Base-by-base conservation (phyloP, 2,113 vertebrate species). In the Sula dactylatra region DNA sequence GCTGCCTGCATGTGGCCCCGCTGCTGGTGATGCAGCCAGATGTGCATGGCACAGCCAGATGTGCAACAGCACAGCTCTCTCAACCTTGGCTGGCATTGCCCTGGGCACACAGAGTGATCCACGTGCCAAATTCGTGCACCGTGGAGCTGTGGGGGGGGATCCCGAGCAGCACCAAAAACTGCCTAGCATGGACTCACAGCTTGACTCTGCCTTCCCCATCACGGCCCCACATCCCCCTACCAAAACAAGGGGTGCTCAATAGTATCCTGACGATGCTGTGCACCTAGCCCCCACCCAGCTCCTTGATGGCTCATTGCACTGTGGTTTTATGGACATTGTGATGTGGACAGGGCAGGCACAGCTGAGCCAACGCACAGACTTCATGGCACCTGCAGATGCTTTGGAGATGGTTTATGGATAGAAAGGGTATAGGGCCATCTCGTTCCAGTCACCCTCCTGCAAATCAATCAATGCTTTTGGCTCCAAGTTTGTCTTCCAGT, bases 51-150 rank as follows among this genome's bases (percentile, higher is more conserved):
- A 20, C 34, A 81, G 52, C 50, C 50, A 50, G 50, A 50, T 73
- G 58, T 59, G 16, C 19, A 5, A 27, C 55, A 5, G 32, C 55
- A 73, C 20, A 81, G 55, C 27, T 16, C n/a, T 90, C 40, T 55
- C 0, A 0, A 25, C 20, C 34, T 86, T 9, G 2, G 16, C 16
- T 55, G 56, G 13, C 31, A 54, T 16, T 1, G 3, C 25, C 22
- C 10, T 62, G 61, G 44, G 55, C 64, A 74, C 29, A 19, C 6
- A 4, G 31, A 69, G 24, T 2, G 11, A 40, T 61, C 40, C 71
- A 59, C 1, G 1, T 0, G 9, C 69, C 0, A 0, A 83, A 82
- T 26, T 89, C 10, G 7, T 13, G 16, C 22, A 26, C 20, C 2
- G 2, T 0, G 2, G 27, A 52, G 64, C 25, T 67, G 49, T 11